phyloP scores from a whole-genome alignment of 2,797 vertebrate genomes.

The Melanotaenia maccullochi region DNA sequence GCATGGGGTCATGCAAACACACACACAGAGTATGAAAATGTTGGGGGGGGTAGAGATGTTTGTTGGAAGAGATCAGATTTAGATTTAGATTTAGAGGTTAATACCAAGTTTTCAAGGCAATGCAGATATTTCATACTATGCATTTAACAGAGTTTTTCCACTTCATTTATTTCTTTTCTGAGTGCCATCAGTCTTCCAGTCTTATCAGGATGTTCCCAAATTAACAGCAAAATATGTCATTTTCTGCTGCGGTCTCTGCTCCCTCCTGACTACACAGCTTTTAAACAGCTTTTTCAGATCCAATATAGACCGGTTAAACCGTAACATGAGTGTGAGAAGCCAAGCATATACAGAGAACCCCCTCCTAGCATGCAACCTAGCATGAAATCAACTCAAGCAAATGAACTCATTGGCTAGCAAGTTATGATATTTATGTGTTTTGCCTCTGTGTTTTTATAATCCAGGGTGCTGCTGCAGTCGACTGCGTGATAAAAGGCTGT shows the following conservation, averaged over 20 bases:
- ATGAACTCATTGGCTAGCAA: slow-evolving; percentile 8
- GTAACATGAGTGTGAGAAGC: slow-evolving; percentile 30
- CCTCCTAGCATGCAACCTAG: slow-evolving; percentile 25
- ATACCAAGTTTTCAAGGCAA: slow-evolving; percentile 30
- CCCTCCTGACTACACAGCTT: slow-evolving; percentile 21
- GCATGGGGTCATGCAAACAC: slow-evolving; percentile 46
- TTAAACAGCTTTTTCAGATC: slow-evolving; percentile 40
- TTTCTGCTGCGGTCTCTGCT: slow-evolving; percentile 24
- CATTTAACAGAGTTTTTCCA: slow-evolving; percentile 51
- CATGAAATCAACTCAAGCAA: slow-evolving; percentile 40
- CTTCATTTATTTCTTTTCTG: slow-evolving; percentile 49
- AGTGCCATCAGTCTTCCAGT: slow-evolving; percentile 38
- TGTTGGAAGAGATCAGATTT: slow-evolving; percentile 50
- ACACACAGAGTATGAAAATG: slow-evolving; percentile 21
- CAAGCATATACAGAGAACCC: slow-evolving; percentile 30
- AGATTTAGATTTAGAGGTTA: slow-evolving; percentile 26
- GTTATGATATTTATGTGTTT: background rate
- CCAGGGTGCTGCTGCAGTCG: background rate
- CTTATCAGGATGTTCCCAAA: slow-evolving; percentile 52
- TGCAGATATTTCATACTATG: slow-evolving; percentile 53
- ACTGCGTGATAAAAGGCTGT: background rate
- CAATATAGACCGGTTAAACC: slow-evolving; percentile 35
- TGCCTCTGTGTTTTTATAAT: background rate
- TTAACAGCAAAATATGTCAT: slow-evolving; percentile 46
- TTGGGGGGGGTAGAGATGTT: slow-evolving; percentile 20